These are phyloP conservation scores for Drosophila barbarae DNA, from an alignment of 2,888 invertebrate species.

Conservation along the genomic window DNA sequence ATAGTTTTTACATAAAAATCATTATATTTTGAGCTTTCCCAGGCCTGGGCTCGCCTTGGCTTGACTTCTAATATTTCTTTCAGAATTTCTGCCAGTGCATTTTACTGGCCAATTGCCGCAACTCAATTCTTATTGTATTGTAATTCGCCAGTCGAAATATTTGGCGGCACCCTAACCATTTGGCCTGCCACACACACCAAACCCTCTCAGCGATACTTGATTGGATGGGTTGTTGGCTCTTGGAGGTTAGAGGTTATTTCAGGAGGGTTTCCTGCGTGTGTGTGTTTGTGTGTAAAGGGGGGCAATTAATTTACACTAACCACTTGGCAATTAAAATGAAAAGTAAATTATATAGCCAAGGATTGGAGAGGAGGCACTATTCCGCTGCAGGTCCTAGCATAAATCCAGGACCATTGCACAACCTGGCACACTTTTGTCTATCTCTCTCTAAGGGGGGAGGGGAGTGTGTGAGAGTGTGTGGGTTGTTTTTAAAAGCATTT, in stretches of 20 bases:
- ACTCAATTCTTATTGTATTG: slow-evolving; percentile 31
- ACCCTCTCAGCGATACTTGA: slow-evolving; percentile 34
- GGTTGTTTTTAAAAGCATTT: slow-evolving; percentile 70
- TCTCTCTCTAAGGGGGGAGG: background rate
- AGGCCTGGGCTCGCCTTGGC: too few relatives aligned
- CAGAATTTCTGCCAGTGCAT: slow-evolving; percentile 1
- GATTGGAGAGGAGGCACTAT: slow-evolving; percentile 4
- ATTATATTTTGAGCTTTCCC: too few relatives aligned
- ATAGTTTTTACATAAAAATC: too few relatives aligned
- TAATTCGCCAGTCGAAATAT: slow-evolving; percentile 35
- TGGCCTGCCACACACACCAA: slow-evolving; percentile 14
- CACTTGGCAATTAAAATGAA: slow-evolving; percentile 72
- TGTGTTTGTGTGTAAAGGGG: slow-evolving; percentile 1
- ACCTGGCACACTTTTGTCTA: slow-evolving; percentile 54
- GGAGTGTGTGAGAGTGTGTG: slow-evolving; percentile 8
- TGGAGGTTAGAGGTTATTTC: background rate
- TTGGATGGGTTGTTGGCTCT: slow-evolving; percentile 18
- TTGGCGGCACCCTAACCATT: slow-evolving; percentile 21
- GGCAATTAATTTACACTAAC: slow-evolving; percentile 72
- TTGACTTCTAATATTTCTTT: background rate
- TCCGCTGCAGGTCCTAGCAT: slow-evolving; percentile 9
- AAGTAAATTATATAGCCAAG: slow-evolving; percentile 68
- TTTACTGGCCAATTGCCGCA: slow-evolving; percentile 3
- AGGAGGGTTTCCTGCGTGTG: slow-evolving; percentile 20
- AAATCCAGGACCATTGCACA: slow-evolving; percentile 30